Percentiles rank a stretch among this genome's conserved stretches.
Conservation (phyloP, 2,888 invertebrate genomes). For the Acanthopleura granulata region DNA sequence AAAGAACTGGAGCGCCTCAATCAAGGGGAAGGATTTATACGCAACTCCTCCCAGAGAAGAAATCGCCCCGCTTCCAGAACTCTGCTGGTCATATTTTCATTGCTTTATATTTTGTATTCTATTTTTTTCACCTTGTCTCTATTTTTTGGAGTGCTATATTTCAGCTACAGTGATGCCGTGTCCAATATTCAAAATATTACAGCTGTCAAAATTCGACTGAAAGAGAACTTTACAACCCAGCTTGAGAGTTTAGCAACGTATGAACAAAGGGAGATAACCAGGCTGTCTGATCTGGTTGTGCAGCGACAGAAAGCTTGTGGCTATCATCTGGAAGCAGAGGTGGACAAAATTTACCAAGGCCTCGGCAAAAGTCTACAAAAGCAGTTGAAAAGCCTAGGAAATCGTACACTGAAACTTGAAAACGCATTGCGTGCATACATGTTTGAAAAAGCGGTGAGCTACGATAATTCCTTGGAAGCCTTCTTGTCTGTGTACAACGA, state of each 20-base stretch:
- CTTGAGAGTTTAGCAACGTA: constrained; percentile 42
- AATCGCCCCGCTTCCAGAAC: constrained; percentile 34
- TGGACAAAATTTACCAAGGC: constrained; percentile 33
- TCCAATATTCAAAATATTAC: constrained; percentile 42
- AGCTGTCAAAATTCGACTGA: constrained; percentile 49
- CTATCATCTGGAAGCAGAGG: constrained; percentile 44
- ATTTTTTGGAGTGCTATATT: constrained; percentile 53
- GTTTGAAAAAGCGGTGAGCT: constrained; percentile 33
- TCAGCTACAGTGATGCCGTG: constrained; percentile 44
- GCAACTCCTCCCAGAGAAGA: neutral
- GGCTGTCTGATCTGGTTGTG: constrained; percentile 42
- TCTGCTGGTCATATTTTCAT: constrained; percentile 42
- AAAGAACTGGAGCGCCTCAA: constrained; percentile 13
- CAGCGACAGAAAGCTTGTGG: constrained; percentile 51
- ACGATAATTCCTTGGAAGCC: constrained; percentile 39
- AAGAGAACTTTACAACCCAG: constrained; percentile 41
- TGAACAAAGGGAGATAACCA: constrained; percentile 44
- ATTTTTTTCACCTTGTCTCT: constrained; percentile 58
- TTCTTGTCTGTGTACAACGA: constrained; percentile 50
- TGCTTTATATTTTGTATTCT: constrained; percentile 54
- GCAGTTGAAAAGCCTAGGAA: constrained; percentile 26
- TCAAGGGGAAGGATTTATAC: neutral
- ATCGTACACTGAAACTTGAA: constrained; percentile 33
- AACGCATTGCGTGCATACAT: constrained; percentile 40
- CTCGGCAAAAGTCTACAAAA: neutral